A percentile compares a stretch with the other conserved stretches of the same genome.
Conservation (phyloP, 1,140 invertebrate species). For the Dinoponera quadriceps region DNA sequence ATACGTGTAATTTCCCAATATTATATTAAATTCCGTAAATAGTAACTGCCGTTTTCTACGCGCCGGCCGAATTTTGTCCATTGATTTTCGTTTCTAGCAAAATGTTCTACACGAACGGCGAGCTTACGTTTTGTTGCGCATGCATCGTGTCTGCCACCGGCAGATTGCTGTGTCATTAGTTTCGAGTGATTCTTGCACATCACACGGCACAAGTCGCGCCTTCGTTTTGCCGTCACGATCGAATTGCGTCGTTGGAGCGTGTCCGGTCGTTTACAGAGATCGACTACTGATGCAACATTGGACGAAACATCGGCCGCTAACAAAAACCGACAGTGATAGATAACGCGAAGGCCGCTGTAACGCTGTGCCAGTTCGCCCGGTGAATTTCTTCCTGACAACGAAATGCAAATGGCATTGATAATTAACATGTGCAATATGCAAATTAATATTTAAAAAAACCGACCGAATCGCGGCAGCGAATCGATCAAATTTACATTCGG, state of each 20-base stretch:
- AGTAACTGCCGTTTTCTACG: not conserved
- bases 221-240: slow-evolving; percentile 21
- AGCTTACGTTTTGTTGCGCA: slow-evolving; percentile 17
- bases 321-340: slow-evolving; percentile 57
- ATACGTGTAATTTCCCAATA: not conserved
- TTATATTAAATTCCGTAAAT: not conserved
- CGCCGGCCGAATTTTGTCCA: not conserved
- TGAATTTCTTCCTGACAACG: slow-evolving; percentile 35
- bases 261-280: slow-evolving; percentile 40
- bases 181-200: slow-evolving; percentile 59
- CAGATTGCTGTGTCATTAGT: slow-evolving; percentile 70
- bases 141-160: not conserved
- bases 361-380: slow-evolving; percentile 23
- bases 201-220: slow-evolving; percentile 5
- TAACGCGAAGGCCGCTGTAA: slow-evolving; percentile 25
- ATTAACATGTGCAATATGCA: slow-evolving; percentile 45
- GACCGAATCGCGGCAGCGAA: not conserved
- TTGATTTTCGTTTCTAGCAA: not conserved
- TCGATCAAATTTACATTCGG: not conserved
- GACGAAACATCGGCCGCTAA: slow-evolving; percentile 33
- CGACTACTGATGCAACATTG: slow-evolving; percentile 32
- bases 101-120: not conserved
- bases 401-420: slow-evolving; percentile 45
- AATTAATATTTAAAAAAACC: slow-evolving; percentile 41
- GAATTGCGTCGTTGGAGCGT: not conserved